Evolutionary conservation across 1,140 invertebrate genomes (phyloP).

Genomic region (Drosophila arizonae): DNA sequence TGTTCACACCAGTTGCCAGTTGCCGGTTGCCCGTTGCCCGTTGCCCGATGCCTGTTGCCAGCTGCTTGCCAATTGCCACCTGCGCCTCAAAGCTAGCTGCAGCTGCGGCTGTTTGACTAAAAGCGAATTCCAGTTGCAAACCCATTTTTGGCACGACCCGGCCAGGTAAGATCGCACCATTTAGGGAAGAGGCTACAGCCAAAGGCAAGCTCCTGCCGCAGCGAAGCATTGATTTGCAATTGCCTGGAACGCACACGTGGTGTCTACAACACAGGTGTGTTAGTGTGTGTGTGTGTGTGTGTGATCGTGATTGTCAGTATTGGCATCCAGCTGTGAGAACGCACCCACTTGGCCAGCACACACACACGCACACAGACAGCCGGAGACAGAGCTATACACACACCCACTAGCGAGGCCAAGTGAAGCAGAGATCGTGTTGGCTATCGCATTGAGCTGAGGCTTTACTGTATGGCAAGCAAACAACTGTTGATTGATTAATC

Average conservation of each 20-base stretch:
- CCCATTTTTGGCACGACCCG: slow-evolving; percentile 74
- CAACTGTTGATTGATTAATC: slow-evolving; percentile 76
- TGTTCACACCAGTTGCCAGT: slow-evolving; percentile 66
- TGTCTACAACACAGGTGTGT: slow-evolving; percentile 60
- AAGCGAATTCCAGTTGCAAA: slow-evolving; percentile 81
- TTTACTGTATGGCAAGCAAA: background rate
- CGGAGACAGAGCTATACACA: background rate
- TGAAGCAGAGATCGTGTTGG: slow-evolving; percentile 52
- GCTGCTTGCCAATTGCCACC: slow-evolving; percentile 61
- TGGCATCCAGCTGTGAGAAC: slow-evolving; percentile 76
- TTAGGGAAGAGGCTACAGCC: slow-evolving; percentile 58
- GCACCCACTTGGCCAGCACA: slow-evolving; percentile 70
- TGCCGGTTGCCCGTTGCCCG: slow-evolving; percentile 69
- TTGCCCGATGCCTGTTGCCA: slow-evolving; percentile 1
- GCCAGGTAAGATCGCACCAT: slow-evolving; percentile 40
- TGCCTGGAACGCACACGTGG: slow-evolving; percentile 74
- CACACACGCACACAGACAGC: background rate
- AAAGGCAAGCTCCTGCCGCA: slow-evolving; percentile 12
- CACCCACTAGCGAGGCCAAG: slow-evolving; percentile 66
- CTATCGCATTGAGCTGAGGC: slow-evolving; percentile 27
- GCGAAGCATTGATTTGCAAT: slow-evolving; percentile 64
- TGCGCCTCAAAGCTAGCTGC: slow-evolving; percentile 48
- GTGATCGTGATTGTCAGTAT: slow-evolving; percentile 69
- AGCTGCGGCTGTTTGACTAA: slow-evolving; percentile 57
- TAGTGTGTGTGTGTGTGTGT: slow-evolving; percentile 20